Base-by-base conservation (phyloP, 1,140 invertebrate species). In the Drosophila auraria region DNA sequence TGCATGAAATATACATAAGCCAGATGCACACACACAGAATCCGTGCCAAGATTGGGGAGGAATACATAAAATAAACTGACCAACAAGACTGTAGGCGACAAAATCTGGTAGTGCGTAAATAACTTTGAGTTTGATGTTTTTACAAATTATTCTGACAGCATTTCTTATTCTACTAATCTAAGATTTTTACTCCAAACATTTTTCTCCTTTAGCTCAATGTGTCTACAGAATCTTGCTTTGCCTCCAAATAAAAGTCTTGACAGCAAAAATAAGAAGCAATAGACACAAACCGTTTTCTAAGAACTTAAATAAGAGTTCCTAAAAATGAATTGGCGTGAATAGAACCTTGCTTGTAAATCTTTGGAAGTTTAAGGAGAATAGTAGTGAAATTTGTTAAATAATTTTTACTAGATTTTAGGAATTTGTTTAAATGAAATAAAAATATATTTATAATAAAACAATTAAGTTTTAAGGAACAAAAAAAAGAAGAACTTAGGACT, bases 1-100 rank as follows among this genome's bases (percentile, higher is more conserved):
- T 89, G 81, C 84, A 89, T 87, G 81, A 79, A 78, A 87, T 89
- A 83, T 83, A 78, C 83, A 83, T 83, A 70, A 80, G 60, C 5
- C 56, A 62, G 42, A 49, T 59, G 77, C 53, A 71, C 57, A 76
- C 40, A 53, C 33, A 51, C 30, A 73, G 17, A 56, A 33, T 51
- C n/a, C 30, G 20, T 61, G 20, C 14, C 27, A 15, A 38, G 15
- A 11, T 8, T 25, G 56, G 11, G 64, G 36, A 23, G 45, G 45
- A 1, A 20, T 20, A 17, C 20, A 14, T 15, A 20, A 38, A 12
- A 30, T 23, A 14, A 45, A 23, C 62, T 27, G 49, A 9, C 5
- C 14, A 12, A 71, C 54, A 47, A 70, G 62, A 73, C 84, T 83
- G 73, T 73, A 79, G 78, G 81, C 81, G 78, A 87, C 73, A 89